Conservation (phyloP, 2,888 invertebrate genomes). For the Barypeithes pellucidus region DNA sequence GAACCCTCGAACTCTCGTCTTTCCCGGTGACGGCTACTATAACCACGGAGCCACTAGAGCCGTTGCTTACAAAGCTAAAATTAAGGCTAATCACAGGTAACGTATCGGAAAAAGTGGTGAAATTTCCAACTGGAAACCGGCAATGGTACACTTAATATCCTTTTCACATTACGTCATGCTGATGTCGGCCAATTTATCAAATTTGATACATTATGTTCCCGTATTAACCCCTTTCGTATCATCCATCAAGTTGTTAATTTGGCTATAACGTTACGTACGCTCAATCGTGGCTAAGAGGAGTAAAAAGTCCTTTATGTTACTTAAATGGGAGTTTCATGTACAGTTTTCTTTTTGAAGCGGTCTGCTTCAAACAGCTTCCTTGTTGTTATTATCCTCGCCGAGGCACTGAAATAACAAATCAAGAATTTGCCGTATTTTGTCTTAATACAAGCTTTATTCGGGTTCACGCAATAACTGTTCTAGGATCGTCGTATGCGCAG, state of each 20-base stretch:
- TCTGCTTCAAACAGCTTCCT: too few relatives aligned
- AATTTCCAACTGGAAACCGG: conserved; percentile 33
- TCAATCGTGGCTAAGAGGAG: conserved; percentile 11
- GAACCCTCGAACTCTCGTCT: too few relatives aligned
- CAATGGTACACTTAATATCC: conserved; percentile 45
- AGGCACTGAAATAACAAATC: too few relatives aligned
- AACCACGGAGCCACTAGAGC: too few relatives aligned
- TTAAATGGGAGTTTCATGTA: conserved; percentile 14
- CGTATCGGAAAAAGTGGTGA: conserved; percentile 28
- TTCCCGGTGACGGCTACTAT: too few relatives aligned
- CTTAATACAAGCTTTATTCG: too few relatives aligned
- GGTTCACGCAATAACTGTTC: too few relatives aligned
- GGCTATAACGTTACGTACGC: conserved; percentile 23
- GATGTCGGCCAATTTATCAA: conserved; percentile 46
- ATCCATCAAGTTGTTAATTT: conserved; percentile 48
- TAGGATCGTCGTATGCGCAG: too few relatives aligned
- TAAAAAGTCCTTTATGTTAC: background rate
- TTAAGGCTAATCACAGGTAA: conserved; percentile 25
- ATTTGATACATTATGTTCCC: conserved; percentile 46
- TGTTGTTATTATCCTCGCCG: too few relatives aligned
- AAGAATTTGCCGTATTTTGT: too few relatives aligned
- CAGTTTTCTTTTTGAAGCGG: background rate
- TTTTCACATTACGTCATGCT: conserved; percentile 41
- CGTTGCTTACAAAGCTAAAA: conserved; percentile 13
- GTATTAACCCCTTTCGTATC: conserved; percentile 41